A percentile compares a stretch with the other conserved stretches of the same genome.
phyloP scores from a whole-genome alignment of 2,113 vertebrate species.

The Heptranchias perlo region DNA sequence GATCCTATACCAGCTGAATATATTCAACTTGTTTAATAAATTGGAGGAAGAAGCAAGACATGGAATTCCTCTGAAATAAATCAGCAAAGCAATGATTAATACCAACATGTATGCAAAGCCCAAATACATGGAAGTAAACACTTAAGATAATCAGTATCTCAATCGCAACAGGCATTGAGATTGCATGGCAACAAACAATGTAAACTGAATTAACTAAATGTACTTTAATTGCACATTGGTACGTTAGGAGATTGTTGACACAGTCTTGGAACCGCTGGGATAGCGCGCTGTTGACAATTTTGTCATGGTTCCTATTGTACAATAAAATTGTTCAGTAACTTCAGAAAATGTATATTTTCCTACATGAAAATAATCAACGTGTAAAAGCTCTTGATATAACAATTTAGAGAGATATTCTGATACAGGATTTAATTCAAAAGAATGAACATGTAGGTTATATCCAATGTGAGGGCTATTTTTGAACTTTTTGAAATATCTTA shows the following conservation, averaged over 20 bases:
- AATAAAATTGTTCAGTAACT: background rate
- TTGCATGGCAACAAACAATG: background rate
- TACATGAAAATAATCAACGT: background rate
- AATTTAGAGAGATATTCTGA: background rate
- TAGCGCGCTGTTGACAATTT: background rate
- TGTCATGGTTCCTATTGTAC: background rate
- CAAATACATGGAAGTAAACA: slow-evolving; percentile 17
- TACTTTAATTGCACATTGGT: background rate
- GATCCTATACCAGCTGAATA: background rate
- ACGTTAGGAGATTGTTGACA: background rate
- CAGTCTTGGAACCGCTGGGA: background rate
- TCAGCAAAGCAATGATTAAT: background rate
- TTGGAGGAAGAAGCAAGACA: background rate
- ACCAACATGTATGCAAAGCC: background rate
- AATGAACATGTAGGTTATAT: background rate
- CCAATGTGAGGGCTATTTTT: background rate
- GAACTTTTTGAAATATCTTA: background rate
- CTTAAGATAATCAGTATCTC: background rate
- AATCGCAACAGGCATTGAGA: background rate
- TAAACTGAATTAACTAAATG: background rate
- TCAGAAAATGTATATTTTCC: background rate
- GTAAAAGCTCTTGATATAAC: background rate
- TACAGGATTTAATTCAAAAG: background rate
- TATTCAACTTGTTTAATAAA: background rate
- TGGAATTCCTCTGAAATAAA: background rate